Evolutionary conservation across 1,140 invertebrate species (phyloP).

Genomic region (Reticulitermes speratus): DNA sequence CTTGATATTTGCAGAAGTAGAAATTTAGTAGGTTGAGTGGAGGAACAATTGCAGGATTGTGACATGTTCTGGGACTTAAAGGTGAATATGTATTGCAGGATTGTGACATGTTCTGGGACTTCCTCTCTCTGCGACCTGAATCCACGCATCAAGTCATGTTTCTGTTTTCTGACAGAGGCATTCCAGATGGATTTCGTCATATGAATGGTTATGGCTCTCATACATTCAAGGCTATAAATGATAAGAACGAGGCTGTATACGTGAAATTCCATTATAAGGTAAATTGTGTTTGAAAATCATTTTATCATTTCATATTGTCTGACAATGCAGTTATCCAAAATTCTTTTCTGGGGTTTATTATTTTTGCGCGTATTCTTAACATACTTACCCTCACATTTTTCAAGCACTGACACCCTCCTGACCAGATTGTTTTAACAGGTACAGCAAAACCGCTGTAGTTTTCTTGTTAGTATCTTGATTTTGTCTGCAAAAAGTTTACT

Average conservation of each 20-base stretch:
- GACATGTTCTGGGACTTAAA: not conserved
- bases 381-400: no score
- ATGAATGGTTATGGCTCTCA: conserved; percentile 98
- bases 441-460: no score
- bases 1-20: no score
- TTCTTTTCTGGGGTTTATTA: no score
- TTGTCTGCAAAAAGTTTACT: no score
- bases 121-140: conserved; percentile 85
- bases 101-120: conserved; percentile 46
- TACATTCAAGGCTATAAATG: conserved; percentile 91
- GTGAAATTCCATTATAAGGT: conserved; percentile 94
- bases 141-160: conserved; percentile 84
- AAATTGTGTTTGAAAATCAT: not conserved
- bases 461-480: no score
- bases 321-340: no score
- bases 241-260: conserved; percentile 72
- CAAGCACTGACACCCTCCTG: no score
- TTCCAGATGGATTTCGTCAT: conserved; percentile 86
- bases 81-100: conserved; percentile 17
- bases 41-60: conserved; percentile 16
- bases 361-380: no score
- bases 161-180: conserved; percentile 88
- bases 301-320: no score
- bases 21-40: no score
- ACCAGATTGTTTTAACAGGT: no score